Evolutionary conservation across 1,140 invertebrate genomes (phyloP).

Genomic region (Scaptomyza montana): DNA sequence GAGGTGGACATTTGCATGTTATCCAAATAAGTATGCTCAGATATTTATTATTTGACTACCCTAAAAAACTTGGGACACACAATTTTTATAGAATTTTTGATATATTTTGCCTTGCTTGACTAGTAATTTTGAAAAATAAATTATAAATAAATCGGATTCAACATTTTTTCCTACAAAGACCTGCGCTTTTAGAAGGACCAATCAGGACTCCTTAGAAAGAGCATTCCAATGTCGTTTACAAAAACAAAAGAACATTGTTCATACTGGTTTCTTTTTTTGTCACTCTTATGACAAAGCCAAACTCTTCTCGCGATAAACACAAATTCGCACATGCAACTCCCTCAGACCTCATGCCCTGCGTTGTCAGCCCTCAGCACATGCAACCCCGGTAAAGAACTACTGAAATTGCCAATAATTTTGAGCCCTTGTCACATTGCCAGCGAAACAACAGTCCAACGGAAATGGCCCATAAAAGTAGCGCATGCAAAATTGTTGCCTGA

Average conservation of each 20-base stretch:
- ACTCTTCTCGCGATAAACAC: slow-evolving; percentile 77
- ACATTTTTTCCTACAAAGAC: too few relatives aligned
- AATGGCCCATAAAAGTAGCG: slow-evolving; percentile 67
- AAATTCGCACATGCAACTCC: slow-evolving; percentile 65
- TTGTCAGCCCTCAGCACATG: not conserved
- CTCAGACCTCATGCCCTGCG: slow-evolving; percentile 7
- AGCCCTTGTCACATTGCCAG: slow-evolving; percentile 37
- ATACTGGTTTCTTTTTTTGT: not conserved
- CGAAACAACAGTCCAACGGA: not conserved
- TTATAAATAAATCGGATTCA: too few relatives aligned
- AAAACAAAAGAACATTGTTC: not conserved
- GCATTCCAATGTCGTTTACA: slow-evolving; percentile 25
- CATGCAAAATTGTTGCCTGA: slow-evolving; percentile 79
- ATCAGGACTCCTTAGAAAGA: slow-evolving; percentile 14
- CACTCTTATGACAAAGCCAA: slow-evolving; percentile 68
- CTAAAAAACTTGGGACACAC: not conserved
- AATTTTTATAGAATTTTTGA: not conserved
- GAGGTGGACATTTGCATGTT: slow-evolving; percentile 38
- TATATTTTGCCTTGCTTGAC: too few relatives aligned
- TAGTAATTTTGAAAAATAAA: too few relatives aligned
- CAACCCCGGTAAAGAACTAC: slow-evolving; percentile 55
- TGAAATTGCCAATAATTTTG: slow-evolving; percentile 73
- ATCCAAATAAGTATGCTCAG: slow-evolving; percentile 17
- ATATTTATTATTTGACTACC: slow-evolving; percentile 25
- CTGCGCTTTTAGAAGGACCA: too few relatives aligned